Evolutionary conservation across 2,888 invertebrate genomes (phyloP).

Genomic region (Chymomyza caudatula): DNA sequence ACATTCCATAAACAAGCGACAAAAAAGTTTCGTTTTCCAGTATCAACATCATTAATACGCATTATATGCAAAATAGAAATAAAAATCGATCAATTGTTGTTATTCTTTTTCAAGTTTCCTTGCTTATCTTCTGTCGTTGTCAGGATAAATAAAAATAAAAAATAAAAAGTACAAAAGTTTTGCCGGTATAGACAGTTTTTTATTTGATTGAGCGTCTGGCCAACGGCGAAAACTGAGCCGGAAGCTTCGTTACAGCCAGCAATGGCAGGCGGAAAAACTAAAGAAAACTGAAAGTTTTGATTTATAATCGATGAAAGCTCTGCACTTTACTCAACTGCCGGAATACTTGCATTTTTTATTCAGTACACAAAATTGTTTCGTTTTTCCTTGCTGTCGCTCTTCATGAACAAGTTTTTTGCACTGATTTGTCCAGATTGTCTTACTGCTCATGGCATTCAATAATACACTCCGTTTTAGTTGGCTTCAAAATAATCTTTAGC

Average conservation of each 20-base stretch:
- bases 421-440: not conserved
- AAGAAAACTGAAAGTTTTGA: conserved; percentile 60
- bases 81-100: conserved; percentile 55
- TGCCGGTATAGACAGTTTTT: not conserved
- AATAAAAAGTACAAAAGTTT: conserved; percentile 1
- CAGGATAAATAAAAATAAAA: conserved; percentile 15
- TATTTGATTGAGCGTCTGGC: conserved; percentile 38
- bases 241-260: no score
- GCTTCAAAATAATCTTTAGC: not conserved
- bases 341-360: not conserved
- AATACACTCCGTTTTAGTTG: not conserved
- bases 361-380: conserved; percentile 11
- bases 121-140: conserved; percentile 43
- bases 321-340: conserved; percentile 42
- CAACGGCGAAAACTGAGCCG: conserved; percentile 33
- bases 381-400: conserved; percentile 17
- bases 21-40: conserved; percentile 20
- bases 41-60: conserved; percentile 25
- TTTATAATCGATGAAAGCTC: conserved; percentile 56
- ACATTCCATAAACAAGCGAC: conserved; percentile 10
- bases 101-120: conserved; percentile 40
- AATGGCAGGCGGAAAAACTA: conserved; percentile 32
- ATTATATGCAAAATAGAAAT: not conserved
- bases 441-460: not conserved
- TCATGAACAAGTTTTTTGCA: conserved; percentile 19